Conservation (phyloP, 2,113 vertebrate species). For the Amblyornis subalaris region DNA sequence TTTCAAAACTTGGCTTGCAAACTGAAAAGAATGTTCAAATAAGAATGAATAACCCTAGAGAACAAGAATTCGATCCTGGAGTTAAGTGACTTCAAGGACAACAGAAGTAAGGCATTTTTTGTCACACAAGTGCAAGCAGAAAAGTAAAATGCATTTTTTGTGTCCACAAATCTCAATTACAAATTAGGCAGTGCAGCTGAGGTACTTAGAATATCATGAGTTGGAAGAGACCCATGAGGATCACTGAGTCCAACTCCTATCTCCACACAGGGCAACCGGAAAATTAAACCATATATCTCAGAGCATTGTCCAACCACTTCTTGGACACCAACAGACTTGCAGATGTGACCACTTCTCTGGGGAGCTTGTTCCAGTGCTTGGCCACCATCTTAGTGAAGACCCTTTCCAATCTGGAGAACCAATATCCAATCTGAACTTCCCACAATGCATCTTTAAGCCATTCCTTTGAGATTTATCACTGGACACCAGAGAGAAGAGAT, state of each 20-base stretch:
- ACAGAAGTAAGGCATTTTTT: not conserved
- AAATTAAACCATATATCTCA: not conserved
- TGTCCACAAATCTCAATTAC: not conserved
- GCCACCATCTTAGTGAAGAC: not conserved
- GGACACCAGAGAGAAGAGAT: not conserved
- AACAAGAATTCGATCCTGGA: not conserved
- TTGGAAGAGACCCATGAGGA: not conserved
- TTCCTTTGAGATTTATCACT: not conserved
- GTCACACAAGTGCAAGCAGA: not conserved
- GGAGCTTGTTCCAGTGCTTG: not conserved
- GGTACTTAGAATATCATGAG: not conserved
- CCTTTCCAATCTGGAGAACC: not conserved
- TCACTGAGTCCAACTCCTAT: not conserved
- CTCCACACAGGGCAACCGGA: not conserved
- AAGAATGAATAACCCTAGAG: not conserved
- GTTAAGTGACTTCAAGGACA: not conserved
- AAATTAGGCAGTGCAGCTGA: not conserved
- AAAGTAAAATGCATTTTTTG: not conserved
- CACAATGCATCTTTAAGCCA: not conserved
- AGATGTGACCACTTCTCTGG: not conserved
- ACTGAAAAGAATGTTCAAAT: not conserved
- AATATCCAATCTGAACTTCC: not conserved
- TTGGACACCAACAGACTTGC: not conserved
- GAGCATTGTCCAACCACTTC: not conserved
- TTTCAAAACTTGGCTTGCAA: not conserved